phyloP scores from a whole-genome alignment of 2,113 vertebrate species.

The Erythrolamprus reginae region DNA sequence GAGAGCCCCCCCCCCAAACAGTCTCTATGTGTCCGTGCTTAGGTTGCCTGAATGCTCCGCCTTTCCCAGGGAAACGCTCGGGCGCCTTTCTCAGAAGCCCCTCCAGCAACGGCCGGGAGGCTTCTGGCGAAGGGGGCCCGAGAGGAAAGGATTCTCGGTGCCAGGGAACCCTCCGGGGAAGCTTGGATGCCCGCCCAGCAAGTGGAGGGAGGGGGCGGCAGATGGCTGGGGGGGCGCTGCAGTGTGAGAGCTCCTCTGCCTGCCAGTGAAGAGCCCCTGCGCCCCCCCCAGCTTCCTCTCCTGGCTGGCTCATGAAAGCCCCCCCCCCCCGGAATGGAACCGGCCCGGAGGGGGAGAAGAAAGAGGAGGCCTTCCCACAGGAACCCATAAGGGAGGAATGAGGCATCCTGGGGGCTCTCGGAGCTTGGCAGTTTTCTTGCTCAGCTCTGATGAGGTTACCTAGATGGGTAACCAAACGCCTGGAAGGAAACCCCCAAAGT shows the following conservation, averaged over 20 bases:
- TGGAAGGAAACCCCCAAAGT: not conserved
- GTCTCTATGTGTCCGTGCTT: too few species aligned
- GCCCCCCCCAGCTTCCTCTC: not conserved
- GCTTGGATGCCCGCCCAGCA: not conserved
- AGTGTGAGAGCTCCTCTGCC: not conserved
- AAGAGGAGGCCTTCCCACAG: not conserved
- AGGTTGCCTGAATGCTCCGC: not conserved
- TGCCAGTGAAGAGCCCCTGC: not conserved
- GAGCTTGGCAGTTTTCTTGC: not conserved
- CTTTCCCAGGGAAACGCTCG: not conserved
- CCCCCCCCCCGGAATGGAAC: not conserved
- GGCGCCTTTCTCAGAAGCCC: not conserved
- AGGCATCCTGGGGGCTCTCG: not conserved
- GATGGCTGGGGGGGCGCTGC: not conserved
- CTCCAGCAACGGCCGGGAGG: not conserved
- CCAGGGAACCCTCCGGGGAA: not conserved
- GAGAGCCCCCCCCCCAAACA: not conserved
- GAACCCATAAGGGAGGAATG: not conserved
- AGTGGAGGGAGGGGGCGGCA: too few species aligned
- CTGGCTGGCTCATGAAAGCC: not conserved
- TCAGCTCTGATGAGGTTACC: not conserved
- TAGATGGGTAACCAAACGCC: not conserved
- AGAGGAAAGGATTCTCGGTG: not conserved
- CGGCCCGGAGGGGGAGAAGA: not conserved
- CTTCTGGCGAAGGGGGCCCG: not conserved